Evolutionary conservation across 2,797 vertebrate genomes (phyloP), one percentile per base, ranked within the genome.

Genomic region (Galago senegalensis): DNA sequence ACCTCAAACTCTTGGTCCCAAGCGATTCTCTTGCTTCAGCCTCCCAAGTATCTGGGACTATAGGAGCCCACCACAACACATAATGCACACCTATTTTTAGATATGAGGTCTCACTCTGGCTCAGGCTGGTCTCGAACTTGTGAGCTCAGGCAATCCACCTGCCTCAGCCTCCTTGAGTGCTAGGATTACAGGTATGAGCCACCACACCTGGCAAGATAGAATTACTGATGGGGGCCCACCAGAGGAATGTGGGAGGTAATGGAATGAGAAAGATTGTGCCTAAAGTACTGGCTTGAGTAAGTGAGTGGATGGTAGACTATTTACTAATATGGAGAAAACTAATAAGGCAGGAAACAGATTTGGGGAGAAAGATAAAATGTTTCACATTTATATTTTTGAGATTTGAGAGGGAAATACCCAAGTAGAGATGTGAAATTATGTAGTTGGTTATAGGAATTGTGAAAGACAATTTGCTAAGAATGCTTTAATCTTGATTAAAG

Each of bases 401-500:
- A 31, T 82, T 77, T 93, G 53, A 70, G 43, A 90, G 43, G 16
- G 60, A 89, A 37, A 60, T 88, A 84, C 37, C 43, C 82, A 88
- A 88, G 27, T 86, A 81, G 53, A 92, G n/a, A 89, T 49, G n/a
- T 46, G 67, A 89, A 89, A 34, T 77, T 92, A 46, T 92, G 5
- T 63, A 72, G 31, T 76, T 92, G 81, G 27, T 21, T 81, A 70
- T 18, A 61, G 17, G 69, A 84, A 73, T 61, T 86, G 27, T 89
- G 60, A 75, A 89, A 92, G 72, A 91, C 83, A 87, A 92, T 94
- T 49, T 86, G 34, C 82, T 81, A 95, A 89, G 40, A 70, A 82
- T 14, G 25, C 73, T 83, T 92, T 40, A 27, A 83, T 90, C 58
- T 94, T 94, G 89, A 87, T 76, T 56, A 92, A 20, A 85, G 46